These are phyloP conservation scores for Myiozetetes cayanensis DNA, from an alignment of 2,113 vertebrate species.

Conservation along the genomic window DNA sequence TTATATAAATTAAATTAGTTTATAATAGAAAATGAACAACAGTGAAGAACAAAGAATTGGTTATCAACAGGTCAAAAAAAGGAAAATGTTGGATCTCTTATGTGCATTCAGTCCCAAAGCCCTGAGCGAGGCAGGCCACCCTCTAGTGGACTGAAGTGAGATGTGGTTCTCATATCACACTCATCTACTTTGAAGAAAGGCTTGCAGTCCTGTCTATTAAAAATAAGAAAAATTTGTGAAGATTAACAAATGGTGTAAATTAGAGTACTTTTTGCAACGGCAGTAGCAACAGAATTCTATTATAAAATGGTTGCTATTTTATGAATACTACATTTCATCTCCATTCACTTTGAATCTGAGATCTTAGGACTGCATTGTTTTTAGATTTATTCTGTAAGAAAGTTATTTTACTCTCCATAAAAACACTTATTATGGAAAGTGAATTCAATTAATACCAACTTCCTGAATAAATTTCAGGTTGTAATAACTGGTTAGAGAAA, in stretches of 20 bases:
- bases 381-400: background rate
- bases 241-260: background rate
- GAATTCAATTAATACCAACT: background rate
- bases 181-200: background rate
- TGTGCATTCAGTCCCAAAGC: background rate
- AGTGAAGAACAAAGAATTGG: background rate
- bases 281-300: background rate
- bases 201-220: background rate
- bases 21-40: background rate
- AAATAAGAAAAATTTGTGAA: background rate
- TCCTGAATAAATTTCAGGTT: background rate
- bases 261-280: background rate
- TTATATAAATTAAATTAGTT: background rate
- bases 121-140: slow-evolving; percentile 64
- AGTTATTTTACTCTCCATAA: background rate
- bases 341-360: background rate
- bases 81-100: slow-evolving; percentile 19
- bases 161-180: slow-evolving; percentile 20
- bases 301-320: background rate
- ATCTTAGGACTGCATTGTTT: background rate
- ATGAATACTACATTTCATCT: background rate
- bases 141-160: slow-evolving; percentile 76
- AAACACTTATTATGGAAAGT: background rate
- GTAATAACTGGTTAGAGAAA: background rate
- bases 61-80: slow-evolving; percentile 67